Evolutionary conservation across 2,113 vertebrate genomes (phyloP).

Genomic region (Dasyornis broadbenti): DNA sequence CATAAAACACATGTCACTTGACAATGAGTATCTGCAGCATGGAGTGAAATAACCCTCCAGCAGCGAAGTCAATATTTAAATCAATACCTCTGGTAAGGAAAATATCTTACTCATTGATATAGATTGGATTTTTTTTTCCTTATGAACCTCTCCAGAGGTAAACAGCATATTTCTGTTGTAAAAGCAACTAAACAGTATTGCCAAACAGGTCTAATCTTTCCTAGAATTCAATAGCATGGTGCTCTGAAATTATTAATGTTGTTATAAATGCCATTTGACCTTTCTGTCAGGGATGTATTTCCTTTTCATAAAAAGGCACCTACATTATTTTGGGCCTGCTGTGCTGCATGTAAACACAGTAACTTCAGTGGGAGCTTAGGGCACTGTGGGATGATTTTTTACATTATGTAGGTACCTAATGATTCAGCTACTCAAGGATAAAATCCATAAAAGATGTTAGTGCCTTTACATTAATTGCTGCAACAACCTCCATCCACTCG

Average conservation of each 20-base stretch:
- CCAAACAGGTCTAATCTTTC: slow-evolving; percentile 32
- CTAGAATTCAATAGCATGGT: slow-evolving; percentile 8
- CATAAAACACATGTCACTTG: slow-evolving; percentile 48
- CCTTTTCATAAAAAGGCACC: neutral
- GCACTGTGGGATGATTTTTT: neutral
- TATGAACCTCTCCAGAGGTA: slow-evolving; percentile 56
- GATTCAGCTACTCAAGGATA: neutral
- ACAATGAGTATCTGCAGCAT: slow-evolving; percentile 28
- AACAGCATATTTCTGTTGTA: slow-evolving; percentile 37
- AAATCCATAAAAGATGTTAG: neutral
- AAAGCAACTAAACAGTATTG: slow-evolving; percentile 23
- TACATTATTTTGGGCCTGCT: neutral
- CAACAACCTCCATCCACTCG: neutral
- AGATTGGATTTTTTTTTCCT: slow-evolving; percentile 60
- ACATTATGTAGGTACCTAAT: neutral
- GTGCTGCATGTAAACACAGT: neutral
- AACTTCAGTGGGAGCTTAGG: neutral
- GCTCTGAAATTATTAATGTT: slow-evolving; percentile 45
- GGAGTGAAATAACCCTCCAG: slow-evolving; percentile 47
- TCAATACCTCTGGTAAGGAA: slow-evolving; percentile 68
- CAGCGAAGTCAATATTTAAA: slow-evolving; percentile 61
- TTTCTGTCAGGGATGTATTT: neutral
- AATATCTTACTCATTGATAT: slow-evolving; percentile 66
- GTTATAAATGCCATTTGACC: slow-evolving; percentile 40
- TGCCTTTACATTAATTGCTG: neutral